phyloP scores from a whole-genome alignment of 1,140 invertebrate species.

The Antheraea mylitta region DNA sequence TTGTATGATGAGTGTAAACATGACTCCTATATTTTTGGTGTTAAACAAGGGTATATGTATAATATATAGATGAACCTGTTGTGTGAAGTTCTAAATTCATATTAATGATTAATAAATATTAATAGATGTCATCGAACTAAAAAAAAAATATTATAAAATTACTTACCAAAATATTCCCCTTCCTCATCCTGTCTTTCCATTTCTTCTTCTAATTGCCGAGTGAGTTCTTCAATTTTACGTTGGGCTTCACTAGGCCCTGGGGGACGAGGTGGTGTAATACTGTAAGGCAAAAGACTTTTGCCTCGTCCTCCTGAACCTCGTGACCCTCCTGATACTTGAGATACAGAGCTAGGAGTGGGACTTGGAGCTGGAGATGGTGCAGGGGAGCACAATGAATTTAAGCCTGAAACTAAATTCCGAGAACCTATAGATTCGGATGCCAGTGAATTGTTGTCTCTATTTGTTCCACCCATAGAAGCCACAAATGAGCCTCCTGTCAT shows the following conservation, averaged over 20 bases:
- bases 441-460: constrained; percentile 57
- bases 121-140: no score
- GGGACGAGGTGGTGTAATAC: constrained; percentile 91
- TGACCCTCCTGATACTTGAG: constrained; percentile 70
- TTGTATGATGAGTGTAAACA: no score
- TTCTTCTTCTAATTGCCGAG: constrained; percentile 94
- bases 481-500: constrained; percentile 82
- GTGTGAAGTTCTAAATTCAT: no score
- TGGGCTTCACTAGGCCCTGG: constrained; percentile 93
- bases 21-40: no score
- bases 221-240: constrained; percentile 94
- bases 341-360: constrained; percentile 77
- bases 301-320: constrained; percentile 79
- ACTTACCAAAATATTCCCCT: constrained; percentile 96
- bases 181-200: constrained; percentile 96
- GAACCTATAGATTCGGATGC: constrained; percentile 56
- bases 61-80: no score
- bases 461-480: constrained; percentile 45
- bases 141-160: constrained; percentile 18
- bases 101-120: no score
- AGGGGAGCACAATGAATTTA: constrained; percentile 64
- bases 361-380: constrained; percentile 68
- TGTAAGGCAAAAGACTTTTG: constrained; percentile 91
- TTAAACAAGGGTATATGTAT: no score
- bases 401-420: constrained; percentile 58